These are phyloP conservation scores for Pangasius mekongensis DNA, from an alignment of 2,797 vertebrate genomes.

Conservation along the genomic window DNA sequence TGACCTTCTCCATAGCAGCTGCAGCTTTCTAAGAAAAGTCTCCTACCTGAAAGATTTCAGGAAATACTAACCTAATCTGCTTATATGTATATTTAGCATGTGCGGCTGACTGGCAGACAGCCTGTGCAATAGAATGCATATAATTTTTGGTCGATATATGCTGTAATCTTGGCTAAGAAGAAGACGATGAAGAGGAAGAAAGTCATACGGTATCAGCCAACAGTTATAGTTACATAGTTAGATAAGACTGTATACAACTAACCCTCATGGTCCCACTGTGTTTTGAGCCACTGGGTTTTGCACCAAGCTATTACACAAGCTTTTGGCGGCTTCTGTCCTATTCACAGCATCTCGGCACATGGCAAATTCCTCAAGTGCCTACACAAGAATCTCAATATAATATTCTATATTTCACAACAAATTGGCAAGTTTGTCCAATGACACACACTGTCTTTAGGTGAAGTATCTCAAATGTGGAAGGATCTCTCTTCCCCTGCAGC, in stretches of 20 bases:
- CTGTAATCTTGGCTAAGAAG: not conserved
- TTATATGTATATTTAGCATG: slow-evolving; percentile 36
- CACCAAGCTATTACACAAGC: not conserved
- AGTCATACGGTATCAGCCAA: slow-evolving; percentile 3
- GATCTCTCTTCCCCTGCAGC: slow-evolving; percentile 13
- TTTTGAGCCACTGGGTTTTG: not conserved
- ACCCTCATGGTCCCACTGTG: not conserved
- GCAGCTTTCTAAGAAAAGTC: slow-evolving; percentile 48
- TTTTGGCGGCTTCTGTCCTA: not conserved
- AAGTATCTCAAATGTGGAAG: slow-evolving; percentile 44
- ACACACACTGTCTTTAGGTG: slow-evolving; percentile 47
- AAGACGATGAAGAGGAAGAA: not conserved
- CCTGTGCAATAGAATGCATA: slow-evolving; percentile 27
- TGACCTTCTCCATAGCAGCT: slow-evolving; percentile 40
- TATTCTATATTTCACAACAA: slow-evolving; percentile 52
- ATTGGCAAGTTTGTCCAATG: not conserved
- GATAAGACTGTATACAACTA: not conserved
- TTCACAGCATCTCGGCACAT: not conserved
- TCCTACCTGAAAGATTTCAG: slow-evolving; percentile 41
- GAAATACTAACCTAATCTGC: slow-evolving; percentile 39
- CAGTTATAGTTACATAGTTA: not conserved
- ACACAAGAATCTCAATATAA: slow-evolving; percentile 54
- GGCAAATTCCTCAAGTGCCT: not conserved
- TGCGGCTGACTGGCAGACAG: not conserved
- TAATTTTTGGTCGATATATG: not conserved